Evolutionary conservation across 2,888 invertebrate species (phyloP), one percentile per base, ranked within the genome.

Genomic region (Thera britannica): DNA sequence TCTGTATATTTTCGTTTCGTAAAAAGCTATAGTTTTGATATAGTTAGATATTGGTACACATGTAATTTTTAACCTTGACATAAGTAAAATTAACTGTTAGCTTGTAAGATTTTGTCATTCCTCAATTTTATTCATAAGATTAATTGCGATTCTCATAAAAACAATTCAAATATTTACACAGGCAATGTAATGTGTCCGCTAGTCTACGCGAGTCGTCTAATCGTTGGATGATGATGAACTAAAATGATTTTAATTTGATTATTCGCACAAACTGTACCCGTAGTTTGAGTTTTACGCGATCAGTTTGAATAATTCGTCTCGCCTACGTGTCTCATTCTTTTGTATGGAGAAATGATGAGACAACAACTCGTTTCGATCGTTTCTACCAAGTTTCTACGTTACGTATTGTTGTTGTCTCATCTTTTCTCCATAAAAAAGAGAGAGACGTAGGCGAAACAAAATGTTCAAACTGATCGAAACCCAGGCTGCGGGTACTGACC

Each of bases 91-190:
- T 63, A 70, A 60, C 57, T 64, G 62, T 46, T 64, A 63, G 41
- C 48, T 9, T n/a, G 59, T 69, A 69, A 69, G 69, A 63, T 69
- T 79, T 83, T 81, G 80, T 84, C 85, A 85, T 85, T 85, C 85
- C 84, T 82, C 71, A 76, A 75, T 74, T 70, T 58, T 65, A 69
- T 65, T 62, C 66, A 63, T 75, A 69, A 69, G 69, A 68, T 59
- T 61, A 65, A 69, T 62, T 62, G 67, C 70, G 68, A 68, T 74
- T 72, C 70, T 68, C 69, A 68, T 65, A 67, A 62, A 23, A 71
- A 61, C 63, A 59, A 58, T 58, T 68, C 56, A 61, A 54, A 67
- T 67, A 70, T 69, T 70, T 69, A 70, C 57, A 54, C 57, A 52
- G 35, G 67, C 65, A 70, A 60, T 66, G 46, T 65, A 68, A 70